Evolutionary conservation across 2,113 vertebrate species (phyloP).

Genomic region (Myxocyprinus asiaticus): DNA sequence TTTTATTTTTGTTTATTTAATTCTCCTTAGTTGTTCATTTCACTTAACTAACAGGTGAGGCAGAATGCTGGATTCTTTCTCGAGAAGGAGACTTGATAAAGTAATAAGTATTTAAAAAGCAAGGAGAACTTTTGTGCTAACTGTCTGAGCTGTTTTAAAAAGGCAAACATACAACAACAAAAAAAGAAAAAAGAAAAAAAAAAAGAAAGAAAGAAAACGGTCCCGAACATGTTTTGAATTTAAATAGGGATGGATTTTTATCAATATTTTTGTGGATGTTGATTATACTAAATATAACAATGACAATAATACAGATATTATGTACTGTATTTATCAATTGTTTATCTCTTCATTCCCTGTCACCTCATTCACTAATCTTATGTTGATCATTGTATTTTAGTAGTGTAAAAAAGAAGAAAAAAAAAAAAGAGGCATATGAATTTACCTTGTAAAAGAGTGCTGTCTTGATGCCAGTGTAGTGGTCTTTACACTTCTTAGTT

Average conservation of each 20-base stretch:
- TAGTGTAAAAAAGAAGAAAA: slow-evolving; percentile 81
- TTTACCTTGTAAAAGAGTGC: slow-evolving; percentile 79
- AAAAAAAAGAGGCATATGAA: slow-evolving; percentile 74
- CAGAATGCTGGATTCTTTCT: slow-evolving; percentile 77
- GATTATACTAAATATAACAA: slow-evolving; percentile 63
- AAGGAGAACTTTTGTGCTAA: slow-evolving; percentile 63
- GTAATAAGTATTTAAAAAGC: slow-evolving; percentile 64
- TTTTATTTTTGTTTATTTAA: slow-evolving; percentile 50
- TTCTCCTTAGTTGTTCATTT: slow-evolving; percentile 58
- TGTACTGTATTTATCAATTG: slow-evolving; percentile 81
- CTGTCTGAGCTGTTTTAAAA: slow-evolving; percentile 64
- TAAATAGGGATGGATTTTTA: slow-evolving; percentile 75
- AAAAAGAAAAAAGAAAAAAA: neutral
- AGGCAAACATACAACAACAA: slow-evolving; percentile 52
- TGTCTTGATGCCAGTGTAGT: slow-evolving; percentile 87
- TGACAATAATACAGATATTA: slow-evolving; percentile 66
- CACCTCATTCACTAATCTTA: slow-evolving; percentile 80
- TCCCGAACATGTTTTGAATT: slow-evolving; percentile 69
- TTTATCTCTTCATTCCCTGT: slow-evolving; percentile 77
- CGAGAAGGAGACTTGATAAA: slow-evolving; percentile 62
- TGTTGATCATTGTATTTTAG: slow-evolving; percentile 85
- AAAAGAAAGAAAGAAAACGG: slow-evolving; percentile 49
- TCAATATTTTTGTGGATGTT: slow-evolving; percentile 81
- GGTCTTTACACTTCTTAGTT: slow-evolving; percentile 68
- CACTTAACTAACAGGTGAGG: slow-evolving; percentile 80